Evolutionary conservation across 2,888 invertebrate genomes (phyloP).

Genomic region (Thereva nobilitata): DNA sequence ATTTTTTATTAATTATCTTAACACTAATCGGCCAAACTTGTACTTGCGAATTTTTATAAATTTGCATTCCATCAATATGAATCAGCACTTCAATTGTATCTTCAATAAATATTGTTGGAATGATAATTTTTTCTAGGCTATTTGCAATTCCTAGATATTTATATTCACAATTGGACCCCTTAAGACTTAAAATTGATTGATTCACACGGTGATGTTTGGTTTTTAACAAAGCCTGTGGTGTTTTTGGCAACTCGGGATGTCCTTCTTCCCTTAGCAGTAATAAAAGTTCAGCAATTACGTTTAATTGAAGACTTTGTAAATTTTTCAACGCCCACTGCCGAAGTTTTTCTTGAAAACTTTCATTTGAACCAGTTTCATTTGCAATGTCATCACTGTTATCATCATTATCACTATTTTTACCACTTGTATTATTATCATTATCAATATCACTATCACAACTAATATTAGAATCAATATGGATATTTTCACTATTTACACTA

Average conservation of each 20-base stretch:
- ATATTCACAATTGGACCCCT: background rate
- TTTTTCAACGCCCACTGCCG: background rate
- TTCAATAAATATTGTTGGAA: background rate
- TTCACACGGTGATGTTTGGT: background rate
- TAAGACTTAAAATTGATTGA: background rate
- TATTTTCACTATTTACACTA: too few relatives aligned
- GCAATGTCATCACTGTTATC: too few relatives aligned
- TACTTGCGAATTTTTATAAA: background rate
- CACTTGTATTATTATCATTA: too few relatives aligned
- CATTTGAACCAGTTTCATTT: too few relatives aligned
- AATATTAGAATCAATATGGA: too few relatives aligned
- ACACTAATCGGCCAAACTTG: conserved; percentile 7
- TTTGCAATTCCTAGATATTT: background rate
- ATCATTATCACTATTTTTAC: too few relatives aligned
- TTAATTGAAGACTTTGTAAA: background rate
- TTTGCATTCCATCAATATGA: conserved; percentile 1
- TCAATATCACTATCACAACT: too few relatives aligned
- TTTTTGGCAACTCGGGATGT: background rate
- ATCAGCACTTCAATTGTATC: background rate
- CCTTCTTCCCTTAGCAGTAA: background rate
- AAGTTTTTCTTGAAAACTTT: background rate
- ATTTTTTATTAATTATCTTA: conserved; percentile 8
- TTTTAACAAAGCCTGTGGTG: background rate
- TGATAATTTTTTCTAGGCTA: background rate
- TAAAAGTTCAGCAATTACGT: background rate